Evolutionary conservation across 2,888 invertebrate species (phyloP), one percentile per base, ranked within the genome.

Genomic region (Eulithis prunata): DNA sequence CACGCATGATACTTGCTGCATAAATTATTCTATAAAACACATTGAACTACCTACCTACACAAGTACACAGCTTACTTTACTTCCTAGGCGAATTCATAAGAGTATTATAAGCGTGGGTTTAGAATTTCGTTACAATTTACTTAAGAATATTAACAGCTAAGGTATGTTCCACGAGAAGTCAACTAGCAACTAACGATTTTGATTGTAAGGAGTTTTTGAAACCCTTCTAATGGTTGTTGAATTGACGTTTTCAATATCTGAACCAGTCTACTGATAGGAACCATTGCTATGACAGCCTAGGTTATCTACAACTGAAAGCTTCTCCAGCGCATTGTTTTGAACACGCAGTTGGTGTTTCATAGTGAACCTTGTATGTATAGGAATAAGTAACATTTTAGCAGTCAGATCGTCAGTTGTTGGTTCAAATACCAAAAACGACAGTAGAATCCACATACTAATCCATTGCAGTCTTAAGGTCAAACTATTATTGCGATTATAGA

Each of bases 391-490:
- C 41, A 41, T 41, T 8, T 41, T 11, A 21, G 10, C 41, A 10
- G 5, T 5, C 41, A 41, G 2, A 2, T 41, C 41, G 41, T 41
- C 41, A 8, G 10, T 8, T 41, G 6, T 41, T 21, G 21, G 21
- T 38, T 7, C 13, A 46, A 46, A 46, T 46, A 46, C 13, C 13
- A 46, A 46, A 47, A 41, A 41, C 41, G 41, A 47, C 14, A 14
- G 7, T 13, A 13, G 14, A 0, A 47, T 14, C 47, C 2, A 14
- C 14, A 13, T 47, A 6, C 51, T 57, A 59, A 45, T 46, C 52
- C 41, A 64, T 46, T 38, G 46, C 60, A 57, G 60, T 60, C 55
- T 57, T 60, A 56, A n/a, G 11, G 38, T 64, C 43, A 36, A 56
- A 38, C 57, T 56, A 60, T 55, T n/a, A 43, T 43, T 46, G 47